phyloP scores from a whole-genome alignment of 2,797 vertebrate species.

The Bradypodion pumilum region DNA sequence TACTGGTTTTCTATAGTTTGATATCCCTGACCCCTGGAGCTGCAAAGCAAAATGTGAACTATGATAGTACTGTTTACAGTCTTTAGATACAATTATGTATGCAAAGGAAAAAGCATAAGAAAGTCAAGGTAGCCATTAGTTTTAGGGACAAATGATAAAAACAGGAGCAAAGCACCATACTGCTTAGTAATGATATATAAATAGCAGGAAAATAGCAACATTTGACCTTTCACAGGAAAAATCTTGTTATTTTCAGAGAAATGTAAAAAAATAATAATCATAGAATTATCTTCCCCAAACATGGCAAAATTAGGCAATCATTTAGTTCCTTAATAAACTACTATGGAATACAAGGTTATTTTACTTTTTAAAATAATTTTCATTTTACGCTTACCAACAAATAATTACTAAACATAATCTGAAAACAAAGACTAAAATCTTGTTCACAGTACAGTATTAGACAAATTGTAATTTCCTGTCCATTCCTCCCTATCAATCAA shows the following conservation, averaged over 20 bases:
- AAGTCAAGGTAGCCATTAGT: not conserved
- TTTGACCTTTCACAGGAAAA: not conserved
- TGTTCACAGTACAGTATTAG: too few relatives aligned
- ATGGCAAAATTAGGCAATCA: not conserved
- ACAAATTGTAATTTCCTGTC: too few relatives aligned
- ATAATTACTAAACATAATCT: too few relatives aligned
- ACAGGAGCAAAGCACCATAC: not conserved
- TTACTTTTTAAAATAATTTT: not conserved
- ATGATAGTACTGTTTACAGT: too few relatives aligned
- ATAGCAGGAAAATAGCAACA: not conserved
- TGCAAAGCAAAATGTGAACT: not conserved
- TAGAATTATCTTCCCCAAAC: not conserved
- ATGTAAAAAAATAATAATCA: not conserved
- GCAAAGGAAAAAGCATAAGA: not conserved
- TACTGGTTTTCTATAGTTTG: not conserved
- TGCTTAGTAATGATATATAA: not conserved
- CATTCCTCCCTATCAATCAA: too few relatives aligned
- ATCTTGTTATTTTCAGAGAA: not conserved
- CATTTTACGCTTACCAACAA: not conserved
- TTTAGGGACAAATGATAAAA: not conserved
- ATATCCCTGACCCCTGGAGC: not conserved
- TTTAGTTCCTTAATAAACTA: slow-evolving; percentile 1
- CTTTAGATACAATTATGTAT: too few relatives aligned
- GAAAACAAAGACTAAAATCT: too few relatives aligned
- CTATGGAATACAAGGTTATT: not conserved